These are phyloP conservation scores for Altica lythri DNA, from an alignment of 2,888 invertebrate genomes.

Conservation along the genomic window DNA sequence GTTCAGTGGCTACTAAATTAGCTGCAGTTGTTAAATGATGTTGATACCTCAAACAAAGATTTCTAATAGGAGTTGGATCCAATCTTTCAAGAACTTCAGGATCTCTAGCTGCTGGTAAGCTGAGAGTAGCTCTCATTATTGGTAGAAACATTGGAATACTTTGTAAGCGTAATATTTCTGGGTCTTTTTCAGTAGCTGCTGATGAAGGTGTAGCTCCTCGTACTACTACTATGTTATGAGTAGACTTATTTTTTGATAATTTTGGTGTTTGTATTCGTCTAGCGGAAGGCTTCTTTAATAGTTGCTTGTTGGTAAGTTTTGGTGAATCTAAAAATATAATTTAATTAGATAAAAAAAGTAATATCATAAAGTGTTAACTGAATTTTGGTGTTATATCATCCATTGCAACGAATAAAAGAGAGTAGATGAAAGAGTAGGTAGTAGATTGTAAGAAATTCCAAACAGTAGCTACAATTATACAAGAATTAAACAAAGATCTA, in stretches of 20 bases:
- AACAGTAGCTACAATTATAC: too few relatives aligned
- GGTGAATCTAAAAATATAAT: slow-evolving; percentile 81
- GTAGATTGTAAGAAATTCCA: too few relatives aligned
- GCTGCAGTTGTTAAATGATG: slow-evolving; percentile 83
- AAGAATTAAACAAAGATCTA: too few relatives aligned
- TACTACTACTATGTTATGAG: slow-evolving; percentile 81
- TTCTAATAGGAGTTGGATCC: slow-evolving; percentile 67
- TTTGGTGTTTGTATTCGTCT: slow-evolving; percentile 52
- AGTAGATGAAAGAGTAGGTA: too few relatives aligned
- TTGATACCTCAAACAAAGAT: slow-evolving; percentile 80
- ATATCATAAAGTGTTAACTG: neutral
- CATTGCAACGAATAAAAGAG: too few relatives aligned
- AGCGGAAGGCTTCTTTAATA: slow-evolving; percentile 48
- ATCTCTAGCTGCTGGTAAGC: slow-evolving; percentile 82
- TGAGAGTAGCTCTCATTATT: slow-evolving; percentile 87
- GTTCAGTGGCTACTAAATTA: slow-evolving; percentile 79
- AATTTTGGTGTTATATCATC: too few relatives aligned
- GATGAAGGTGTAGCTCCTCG: slow-evolving; percentile 70
- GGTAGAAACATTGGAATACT: slow-evolving; percentile 90
- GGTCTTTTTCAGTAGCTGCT: slow-evolving; percentile 68
- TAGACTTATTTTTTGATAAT: slow-evolving; percentile 57
- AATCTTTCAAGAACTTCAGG: slow-evolving; percentile 83
- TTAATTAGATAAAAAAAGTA: slow-evolving; percentile 1
- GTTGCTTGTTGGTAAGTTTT: slow-evolving; percentile 70
- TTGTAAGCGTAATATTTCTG: slow-evolving; percentile 73